phyloP scores from a whole-genome alignment of 2,797 vertebrate genomes.

The Pseudochirops corinnae region DNA sequence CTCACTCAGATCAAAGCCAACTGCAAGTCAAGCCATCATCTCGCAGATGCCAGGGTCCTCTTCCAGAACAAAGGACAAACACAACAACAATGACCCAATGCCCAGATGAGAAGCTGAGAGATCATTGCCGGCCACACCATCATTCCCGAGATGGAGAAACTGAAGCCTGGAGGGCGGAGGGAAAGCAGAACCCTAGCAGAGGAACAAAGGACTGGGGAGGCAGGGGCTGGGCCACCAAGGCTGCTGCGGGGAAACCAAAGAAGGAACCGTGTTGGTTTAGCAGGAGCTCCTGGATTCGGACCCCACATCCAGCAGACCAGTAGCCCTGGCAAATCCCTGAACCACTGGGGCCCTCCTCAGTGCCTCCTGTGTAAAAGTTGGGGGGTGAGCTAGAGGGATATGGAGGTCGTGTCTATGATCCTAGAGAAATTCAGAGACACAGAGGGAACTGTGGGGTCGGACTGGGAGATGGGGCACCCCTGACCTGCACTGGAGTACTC shows the following conservation, averaged over 20 bases:
- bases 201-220: not conserved
- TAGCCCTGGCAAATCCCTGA: not conserved
- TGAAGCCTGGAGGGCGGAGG: not conserved
- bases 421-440: too few species aligned
- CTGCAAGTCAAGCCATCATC: too few species aligned
- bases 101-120: not conserved
- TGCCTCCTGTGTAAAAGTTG: accelerated
- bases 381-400: not conserved
- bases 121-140: not conserved
- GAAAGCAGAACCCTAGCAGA: not conserved
- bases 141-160: not conserved
- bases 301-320: accelerated
- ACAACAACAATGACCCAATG: too few species aligned
- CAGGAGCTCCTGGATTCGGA: not conserved
- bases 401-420: not conserved
- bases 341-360: not conserved
- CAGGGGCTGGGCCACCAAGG: not conserved
- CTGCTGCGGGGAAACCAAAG: too few species aligned
- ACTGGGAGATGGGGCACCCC: not conserved
- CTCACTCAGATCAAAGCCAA: too few species aligned
- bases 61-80: too few species aligned
- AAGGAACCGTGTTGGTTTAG: not conserved
- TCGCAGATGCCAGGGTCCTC: too few species aligned
- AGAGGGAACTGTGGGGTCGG: not conserved
- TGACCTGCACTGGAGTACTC: not conserved